Base-by-base conservation (phyloP, 2,888 invertebrate genomes). In the Microctonus brassicae region DNA sequence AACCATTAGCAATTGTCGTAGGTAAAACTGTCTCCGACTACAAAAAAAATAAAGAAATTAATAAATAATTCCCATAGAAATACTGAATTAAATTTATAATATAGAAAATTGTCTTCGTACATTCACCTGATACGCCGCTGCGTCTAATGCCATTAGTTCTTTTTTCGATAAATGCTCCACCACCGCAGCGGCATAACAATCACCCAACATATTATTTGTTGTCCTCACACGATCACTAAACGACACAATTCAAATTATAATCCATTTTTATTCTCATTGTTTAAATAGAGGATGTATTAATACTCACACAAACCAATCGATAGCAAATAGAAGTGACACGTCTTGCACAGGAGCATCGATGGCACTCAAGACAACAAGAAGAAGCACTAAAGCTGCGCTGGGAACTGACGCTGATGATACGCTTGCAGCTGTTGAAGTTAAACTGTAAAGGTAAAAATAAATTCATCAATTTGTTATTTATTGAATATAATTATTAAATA, bases 231-330 rank as follows among this genome's bases (percentile, higher is more conserved):
- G 92, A 86, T 96, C 96, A 39, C 95, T 96, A 87, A 0, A 89
- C 71, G 22, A 55, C 22, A 10, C 11, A 3, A 24, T 26, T 55
- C 72, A 69, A 53, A 57, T 26, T 13, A 62, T 39, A 26, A 65
- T 11, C 5, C 10, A 29, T 42, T 60, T 52, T 22, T 13, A 55
- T 24, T 42, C 1, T 20, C 24, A 20, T 20, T 17, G 42, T 10
- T 36, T 20, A 55, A 13, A 47, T 29, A 71, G 17, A 60, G 39
- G 47, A 53, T 34, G 13, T 33, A 58, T 77, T 17, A 47, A 47
- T 79, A 93, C 94, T 92, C 87, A 96, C 96, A 96, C 94, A 80
- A 96, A 93, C 96, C 96, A 96, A 84, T 96, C 96, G 61, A 96
- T 92, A 68, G 96, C 95, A 83, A 96, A 95, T 9, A 96, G 89